Conservation (phyloP, 2,888 invertebrate species). For the Cistogaster globosa region DNA sequence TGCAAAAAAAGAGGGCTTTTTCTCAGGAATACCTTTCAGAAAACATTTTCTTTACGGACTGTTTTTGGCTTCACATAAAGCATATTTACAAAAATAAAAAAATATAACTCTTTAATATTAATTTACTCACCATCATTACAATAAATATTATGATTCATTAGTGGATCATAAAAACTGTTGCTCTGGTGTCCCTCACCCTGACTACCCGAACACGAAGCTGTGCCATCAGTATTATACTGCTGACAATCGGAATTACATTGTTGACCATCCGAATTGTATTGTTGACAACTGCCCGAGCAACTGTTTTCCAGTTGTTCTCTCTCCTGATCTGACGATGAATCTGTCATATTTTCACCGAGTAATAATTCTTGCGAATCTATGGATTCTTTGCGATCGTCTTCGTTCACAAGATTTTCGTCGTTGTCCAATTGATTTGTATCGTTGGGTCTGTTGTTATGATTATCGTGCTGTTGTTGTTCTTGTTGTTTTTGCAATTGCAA, state of each 20-base stretch:
- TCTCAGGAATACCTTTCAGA: too few relatives aligned
- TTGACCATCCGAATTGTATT: slow-evolving; percentile 60
- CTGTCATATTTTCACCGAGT: slow-evolving; percentile 76
- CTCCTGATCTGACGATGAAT: slow-evolving; percentile 76
- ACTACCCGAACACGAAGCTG: slow-evolving; percentile 69
- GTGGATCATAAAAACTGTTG: slow-evolving; percentile 80
- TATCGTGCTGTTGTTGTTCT: slow-evolving; percentile 54
- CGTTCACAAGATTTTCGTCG: slow-evolving; percentile 72
- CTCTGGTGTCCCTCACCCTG: slow-evolving; percentile 69
- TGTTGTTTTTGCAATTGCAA: slow-evolving; percentile 66
- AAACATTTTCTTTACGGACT: too few relatives aligned
- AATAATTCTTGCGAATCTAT: slow-evolving; percentile 78
- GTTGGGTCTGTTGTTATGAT: slow-evolving; percentile 61
- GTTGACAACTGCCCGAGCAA: slow-evolving; percentile 75
- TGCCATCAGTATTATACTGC: slow-evolving; percentile 71
- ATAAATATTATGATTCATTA: slow-evolving; percentile 78
- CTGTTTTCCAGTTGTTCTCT: slow-evolving; percentile 73
- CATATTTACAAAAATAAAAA: too few relatives aligned
- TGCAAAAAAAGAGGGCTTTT: too few relatives aligned
- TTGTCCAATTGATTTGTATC: slow-evolving; percentile 70
- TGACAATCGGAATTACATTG: slow-evolving; percentile 56
- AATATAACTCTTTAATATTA: background rate
- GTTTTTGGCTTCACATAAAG: too few relatives aligned
- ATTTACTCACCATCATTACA: slow-evolving; percentile 76
- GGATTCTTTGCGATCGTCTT: slow-evolving; percentile 77